Evolutionary conservation across 2,797 vertebrate genomes (phyloP).

Genomic region (Peromyscus attwateri): DNA sequence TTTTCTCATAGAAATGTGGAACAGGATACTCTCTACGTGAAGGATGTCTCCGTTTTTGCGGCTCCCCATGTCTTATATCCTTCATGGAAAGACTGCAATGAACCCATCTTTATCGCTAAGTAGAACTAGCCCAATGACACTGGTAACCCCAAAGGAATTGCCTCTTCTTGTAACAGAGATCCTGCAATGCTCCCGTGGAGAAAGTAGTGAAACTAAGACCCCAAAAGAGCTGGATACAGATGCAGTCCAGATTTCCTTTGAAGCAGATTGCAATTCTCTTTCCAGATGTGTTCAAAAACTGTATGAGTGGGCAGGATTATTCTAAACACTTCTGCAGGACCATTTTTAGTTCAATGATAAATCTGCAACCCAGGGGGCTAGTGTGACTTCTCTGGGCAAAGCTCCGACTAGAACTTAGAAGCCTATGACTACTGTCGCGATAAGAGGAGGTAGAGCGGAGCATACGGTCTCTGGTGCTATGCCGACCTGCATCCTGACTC

Average conservation of each 20-base stretch:
- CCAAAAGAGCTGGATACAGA: constrained; percentile 17
- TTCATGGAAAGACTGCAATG: background rate
- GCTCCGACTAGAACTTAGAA: background rate
- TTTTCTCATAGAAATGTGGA: background rate
- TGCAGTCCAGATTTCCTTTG: background rate
- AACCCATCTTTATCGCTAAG: background rate
- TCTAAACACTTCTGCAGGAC: background rate
- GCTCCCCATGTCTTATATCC: background rate
- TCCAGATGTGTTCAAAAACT: background rate
- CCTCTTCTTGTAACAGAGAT: background rate
- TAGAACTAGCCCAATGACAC: background rate
- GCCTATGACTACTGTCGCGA: background rate
- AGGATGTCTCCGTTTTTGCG: background rate
- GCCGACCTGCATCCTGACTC: background rate
- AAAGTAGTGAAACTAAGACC: background rate
- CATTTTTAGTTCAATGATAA: constrained; percentile 32
- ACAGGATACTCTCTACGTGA: background rate
- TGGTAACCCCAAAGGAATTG: background rate
- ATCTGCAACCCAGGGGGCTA: background rate
- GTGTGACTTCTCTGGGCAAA: background rate
- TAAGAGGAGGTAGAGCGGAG: background rate
- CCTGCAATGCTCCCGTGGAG: background rate
- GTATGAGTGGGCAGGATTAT: background rate
- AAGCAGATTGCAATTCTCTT: constrained; percentile 14
- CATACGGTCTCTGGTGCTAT: background rate